Evolutionary conservation across 1,140 invertebrate genomes (phyloP), one percentile per base, ranked within the genome.

Genomic region (Drosophila setifemur): DNA sequence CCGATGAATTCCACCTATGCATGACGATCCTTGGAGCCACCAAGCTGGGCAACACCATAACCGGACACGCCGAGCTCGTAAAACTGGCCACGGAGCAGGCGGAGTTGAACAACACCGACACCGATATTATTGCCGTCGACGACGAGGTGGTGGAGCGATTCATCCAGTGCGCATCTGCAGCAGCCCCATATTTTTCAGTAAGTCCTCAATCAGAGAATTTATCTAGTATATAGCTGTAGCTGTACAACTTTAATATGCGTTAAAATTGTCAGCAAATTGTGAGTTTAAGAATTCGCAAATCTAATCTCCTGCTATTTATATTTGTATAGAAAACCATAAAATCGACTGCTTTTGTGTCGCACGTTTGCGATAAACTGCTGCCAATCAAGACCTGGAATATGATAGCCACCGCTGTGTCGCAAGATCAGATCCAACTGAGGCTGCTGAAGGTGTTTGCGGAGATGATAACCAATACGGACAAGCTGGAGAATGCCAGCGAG

Each of bases 1-100:
- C 96, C 43, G 96, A 98, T 74, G 97, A 99, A 91, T 98, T 98
- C 91, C 94, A 97, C 60, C 93, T 94, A 40, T 94, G 98, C 25
- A 97, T 99, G 94, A 95, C 95, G 12, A 93, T 98, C 49, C 91
- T 99, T 61, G 94, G 94, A 1, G 93, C 94, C 91, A 95, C 97
- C 6, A 94, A 95, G 90, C 92, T 97, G 35, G 95, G 95, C 39
- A 95, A 94, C 68, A 96, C 96, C 26, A 92, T 96, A 12, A 92
- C 92, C 64, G 97, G 97, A 5, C 95, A 98, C 86, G 95, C 96
- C 75, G 95, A 97, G 89, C 90, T 99, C 19, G 93, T 98, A 16
- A 95, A 97, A 60, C 93, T 98, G 43, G 94, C 97, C 16, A 93
- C 94, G 12, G 95, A 96, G 63, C 94, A 97, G 82, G 95, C 96